Evolutionary conservation across 1,140 invertebrate species (phyloP), one percentile per base, ranked within the genome.

Genomic region (Bombus waltoni): DNA sequence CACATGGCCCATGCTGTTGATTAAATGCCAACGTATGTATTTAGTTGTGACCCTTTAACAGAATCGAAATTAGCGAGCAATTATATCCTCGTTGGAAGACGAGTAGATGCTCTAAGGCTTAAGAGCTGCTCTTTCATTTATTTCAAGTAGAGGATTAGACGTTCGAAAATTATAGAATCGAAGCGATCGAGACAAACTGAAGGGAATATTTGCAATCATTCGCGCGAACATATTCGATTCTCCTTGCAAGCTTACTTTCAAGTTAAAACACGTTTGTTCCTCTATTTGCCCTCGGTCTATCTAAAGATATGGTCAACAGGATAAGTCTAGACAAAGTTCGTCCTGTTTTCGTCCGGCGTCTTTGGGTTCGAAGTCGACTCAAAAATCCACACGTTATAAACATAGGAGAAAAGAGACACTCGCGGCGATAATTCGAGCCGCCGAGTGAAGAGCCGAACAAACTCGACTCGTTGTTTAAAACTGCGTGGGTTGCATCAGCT

Each of bases 231-330:
- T 15, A 18, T 4, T n/a, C 13, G 1, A 40, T 40, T 25, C 68
- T n/a, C 13, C 1, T 35, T 22, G 9, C 44, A 53, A 6, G n/a
- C 32, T 75, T 53, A 35, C 10, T 38, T 75, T 32, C 44, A 38
- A 75, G 4, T 3, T 57, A 18, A n/a, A 38, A 77, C 32, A 77
- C 74, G 25, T 59, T 77, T n/a, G 22, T 8, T 28, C 2, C 15
- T 15, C 3, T 57, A 28, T 68, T 70, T 81, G 4, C 35, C n/a
- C 44, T 6, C 22, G 3, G 44, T 25, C 65, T 80, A 70, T 70
- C 44, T n/a, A 53, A 70, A 47, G 44, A 70, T 80, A 53, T 57
- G 10, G 78, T 70, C 65, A 53, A 68, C n/a, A 68, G 28, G n/a
- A 44, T 9, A 35, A 47, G 42, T 35, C 62, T 22, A n/a, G 65